phyloP scores from a whole-genome alignment of 1,140 invertebrate genomes.

The Aricia agestis region DNA sequence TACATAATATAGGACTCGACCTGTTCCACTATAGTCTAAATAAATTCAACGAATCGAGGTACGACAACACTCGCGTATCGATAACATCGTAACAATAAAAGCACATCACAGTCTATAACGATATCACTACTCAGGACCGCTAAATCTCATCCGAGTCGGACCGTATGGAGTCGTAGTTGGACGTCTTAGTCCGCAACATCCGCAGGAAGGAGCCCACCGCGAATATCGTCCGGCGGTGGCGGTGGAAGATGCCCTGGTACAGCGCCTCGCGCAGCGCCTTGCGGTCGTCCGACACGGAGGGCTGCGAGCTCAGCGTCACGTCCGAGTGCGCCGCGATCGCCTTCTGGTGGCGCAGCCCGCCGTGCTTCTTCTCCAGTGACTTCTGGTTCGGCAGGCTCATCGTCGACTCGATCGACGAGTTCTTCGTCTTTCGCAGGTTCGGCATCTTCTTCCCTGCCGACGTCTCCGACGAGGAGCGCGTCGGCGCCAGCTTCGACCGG shows the following conservation, averaged over 20 bases:
- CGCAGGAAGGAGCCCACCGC: constrained; percentile 87
- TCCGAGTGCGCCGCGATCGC: constrained; percentile 71
- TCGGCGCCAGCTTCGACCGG: constrained; percentile 67
- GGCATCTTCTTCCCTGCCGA: constrained; percentile 64
- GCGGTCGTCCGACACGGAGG: constrained; percentile 81
- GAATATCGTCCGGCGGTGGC: constrained; percentile 86
- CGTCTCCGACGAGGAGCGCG: constrained; percentile 65
- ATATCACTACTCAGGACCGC: constrained; percentile 53
- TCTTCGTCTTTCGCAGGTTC: constrained; percentile 69
- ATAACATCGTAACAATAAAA: constrained; percentile 54
- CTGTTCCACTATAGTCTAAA: background rate
- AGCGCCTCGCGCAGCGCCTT: constrained; percentile 85
- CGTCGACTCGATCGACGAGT: constrained; percentile 73
- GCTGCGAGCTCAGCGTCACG: constrained; percentile 70
- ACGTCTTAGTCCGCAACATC: constrained; percentile 87
- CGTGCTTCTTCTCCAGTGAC: constrained; percentile 73
- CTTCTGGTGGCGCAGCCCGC: constrained; percentile 66
- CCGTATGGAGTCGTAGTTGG: constrained; percentile 86
- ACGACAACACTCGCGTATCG: constrained; percentile 19
- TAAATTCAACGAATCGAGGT: background rate
- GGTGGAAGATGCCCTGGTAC: constrained; percentile 88
- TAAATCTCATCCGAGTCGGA: constrained; percentile 76
- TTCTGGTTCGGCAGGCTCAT: constrained; percentile 75
- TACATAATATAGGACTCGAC: background rate
- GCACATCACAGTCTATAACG: constrained; percentile 65